These are phyloP conservation scores for Drosophila infuscata DNA, from an alignment of 2,888 invertebrate genomes.

Conservation along the genomic window DNA sequence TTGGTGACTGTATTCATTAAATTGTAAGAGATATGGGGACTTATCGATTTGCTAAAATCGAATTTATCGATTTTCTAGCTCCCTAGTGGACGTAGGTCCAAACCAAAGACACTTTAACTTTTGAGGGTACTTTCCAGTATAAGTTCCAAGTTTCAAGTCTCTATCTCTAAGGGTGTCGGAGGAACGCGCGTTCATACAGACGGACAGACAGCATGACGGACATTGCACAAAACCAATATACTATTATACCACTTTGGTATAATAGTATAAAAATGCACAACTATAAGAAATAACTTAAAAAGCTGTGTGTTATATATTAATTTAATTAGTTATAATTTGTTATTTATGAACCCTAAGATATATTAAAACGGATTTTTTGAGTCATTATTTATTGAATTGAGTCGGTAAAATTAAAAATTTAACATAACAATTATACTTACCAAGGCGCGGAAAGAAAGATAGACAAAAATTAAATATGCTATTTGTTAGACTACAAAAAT, in stretches of 20 bases:
- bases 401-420: background rate
- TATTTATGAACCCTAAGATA: no score
- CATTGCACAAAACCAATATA: background rate
- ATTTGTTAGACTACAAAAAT: background rate
- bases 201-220: background rate
- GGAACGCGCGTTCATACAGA: background rate
- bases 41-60: no score
- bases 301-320: no score
- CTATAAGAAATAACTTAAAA: background rate
- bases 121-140: background rate
- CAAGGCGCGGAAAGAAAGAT: background rate
- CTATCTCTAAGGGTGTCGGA: background rate
- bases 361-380: no score
- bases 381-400: no score
- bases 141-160: background rate
- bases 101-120: no score
- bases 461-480: background rate
- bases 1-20: no score
- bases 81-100: background rate
- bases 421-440: background rate
- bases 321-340: no score
- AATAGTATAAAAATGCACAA: background rate
- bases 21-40: no score
- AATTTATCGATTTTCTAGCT: background rate
- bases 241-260: background rate